Base-by-base conservation (phyloP, 2,888 invertebrate genomes). In the Trachelus tabidus region DNA sequence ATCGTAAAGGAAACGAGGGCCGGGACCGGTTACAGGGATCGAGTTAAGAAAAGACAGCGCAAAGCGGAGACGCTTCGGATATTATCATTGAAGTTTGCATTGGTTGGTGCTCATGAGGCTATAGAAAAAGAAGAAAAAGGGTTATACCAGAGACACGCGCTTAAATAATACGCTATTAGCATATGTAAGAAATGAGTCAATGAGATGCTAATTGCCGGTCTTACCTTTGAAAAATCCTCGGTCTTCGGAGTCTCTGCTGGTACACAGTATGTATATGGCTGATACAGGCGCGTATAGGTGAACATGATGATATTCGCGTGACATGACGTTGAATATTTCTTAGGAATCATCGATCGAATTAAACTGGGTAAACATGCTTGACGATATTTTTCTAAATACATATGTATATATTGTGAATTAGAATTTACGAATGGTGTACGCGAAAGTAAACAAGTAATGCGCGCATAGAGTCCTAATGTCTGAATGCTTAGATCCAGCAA, bases 201-300 rank as follows among this genome's bases (percentile, higher is more conserved):
- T 89, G 90, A 90, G 90, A 90, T 90, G 89, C 89, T 90, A 90
- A 90, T 90, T 89, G 88, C 87, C 84, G 85, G 85, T 87, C 85
- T 87, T 85, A 83, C 85, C 86, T 84, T 86, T 86, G 83, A 85
- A 87, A 88, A 88, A 88, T 89, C 87, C 23, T 23, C 40, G 15
- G 9, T 56, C 40, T 56, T 56, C 23, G 2, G 23, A 56, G 9
- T 89, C 88, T 87, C 77, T 77, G 81, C 78, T 80, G 23, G 23
- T 2, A 23, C 3, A 11, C 12, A 40, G 40, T 40, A 9, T 56
- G 9, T 0, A 0, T 56, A 56, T 15, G 12, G 40, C 40, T 56
- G 23, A 56, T 23, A 56, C 40, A 56, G 23, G 23, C 9, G 23
- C 40, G 40, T 56, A 9, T 56, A 23, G 40, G 9, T 56, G 15